Evolutionary conservation across 2,797 vertebrate species (phyloP), one percentile per base, ranked within the genome.

Genomic region (Capromys pilorides): DNA sequence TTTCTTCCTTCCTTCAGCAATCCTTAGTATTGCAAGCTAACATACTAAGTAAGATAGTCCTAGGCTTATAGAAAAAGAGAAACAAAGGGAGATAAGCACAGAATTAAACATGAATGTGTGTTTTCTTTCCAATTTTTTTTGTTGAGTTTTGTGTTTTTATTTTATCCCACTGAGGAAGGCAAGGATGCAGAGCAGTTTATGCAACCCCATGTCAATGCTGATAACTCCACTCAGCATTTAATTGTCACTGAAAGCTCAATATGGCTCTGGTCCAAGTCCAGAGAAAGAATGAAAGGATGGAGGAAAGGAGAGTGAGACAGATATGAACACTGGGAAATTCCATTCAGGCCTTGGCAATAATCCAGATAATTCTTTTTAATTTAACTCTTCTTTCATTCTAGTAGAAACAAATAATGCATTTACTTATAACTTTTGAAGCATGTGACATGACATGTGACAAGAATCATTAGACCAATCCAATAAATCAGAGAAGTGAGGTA

Each of bases 1-100:
- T 93, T 96, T 97, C 94, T 96, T 96, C 91, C 95, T 95, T 96
- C 95, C 95, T 97, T 97, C 93, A 96, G 95, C 96, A 96, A 91
- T 97, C 67, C 85, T 93, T 82, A 79, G 77, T 59, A 81, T 49
- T 79, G 85, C 77, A 93, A 96, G 89, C 85, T 96, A 81, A 95
- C 90, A 92, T 93, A 96, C 84, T 97, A 90, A 96, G 54, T 90
- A 87, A 88, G 79, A 41, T 21, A 69, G n/a, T 41, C 33, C 19
- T 57, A 86, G 33, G 91, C 66, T 90, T 92, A 69, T 73, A 79
- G 22, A 93, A 90, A 93, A 94, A 88, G 10, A 8, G 59, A 95
- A 96, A 92, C 66, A 95, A 86, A 95, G 39, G 21, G 22, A 87
- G 85, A 86, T 94, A 86, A 90, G 61, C 54, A 31, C 41, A 14